Evolutionary conservation across 2,888 invertebrate species (phyloP), one percentile per base, ranked within the genome.

Genomic region (Adela reaumurella): DNA sequence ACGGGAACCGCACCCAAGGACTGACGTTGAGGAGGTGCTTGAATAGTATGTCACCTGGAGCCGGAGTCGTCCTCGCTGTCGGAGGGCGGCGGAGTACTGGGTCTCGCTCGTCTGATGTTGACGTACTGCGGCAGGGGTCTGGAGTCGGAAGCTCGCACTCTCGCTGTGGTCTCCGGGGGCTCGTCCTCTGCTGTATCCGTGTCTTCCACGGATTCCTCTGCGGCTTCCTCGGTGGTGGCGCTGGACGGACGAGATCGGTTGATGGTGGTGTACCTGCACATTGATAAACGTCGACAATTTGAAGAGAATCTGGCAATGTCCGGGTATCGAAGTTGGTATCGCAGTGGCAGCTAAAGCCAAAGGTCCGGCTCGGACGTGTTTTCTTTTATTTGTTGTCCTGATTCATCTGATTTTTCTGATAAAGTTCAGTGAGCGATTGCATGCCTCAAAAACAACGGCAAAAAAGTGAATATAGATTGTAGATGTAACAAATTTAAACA

Each of bases 61-160:
- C 68, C 70, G 19, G 67, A 61, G 49, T 76, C 72, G 58, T 74
- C 74, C 49, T 67, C 68, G 14, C 68, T 63, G 16, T 72, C 73
- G 0, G 65, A 59, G 1, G 65, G 61, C 0, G 58, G 50, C 55
- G 62, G 16, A 60, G 58, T 78, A 0, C 81, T 72, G 14, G 84
- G 86, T 57, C 83, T 80, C 1, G 85, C 81, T 52, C 91, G 77
- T 45, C 87, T 72, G 20, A 90, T 88, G 48, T 87, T 90, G 1
- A 88, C 87, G 57, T 91, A 91, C 54, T 89, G 85, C 1, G 83
- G 72, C 47, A 81, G 58, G 16, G 72, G 67, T 4, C 58, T 60
- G 1, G 57, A 45, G 1, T 65, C 66, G 1, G 57, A 62, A 8
- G 65, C 53, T 56, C 69, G 17, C 55, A 53, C 49, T 55, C 55